Base-by-base conservation (phyloP, 2,113 vertebrate genomes). In the Mandrillus leucophaeus region DNA sequence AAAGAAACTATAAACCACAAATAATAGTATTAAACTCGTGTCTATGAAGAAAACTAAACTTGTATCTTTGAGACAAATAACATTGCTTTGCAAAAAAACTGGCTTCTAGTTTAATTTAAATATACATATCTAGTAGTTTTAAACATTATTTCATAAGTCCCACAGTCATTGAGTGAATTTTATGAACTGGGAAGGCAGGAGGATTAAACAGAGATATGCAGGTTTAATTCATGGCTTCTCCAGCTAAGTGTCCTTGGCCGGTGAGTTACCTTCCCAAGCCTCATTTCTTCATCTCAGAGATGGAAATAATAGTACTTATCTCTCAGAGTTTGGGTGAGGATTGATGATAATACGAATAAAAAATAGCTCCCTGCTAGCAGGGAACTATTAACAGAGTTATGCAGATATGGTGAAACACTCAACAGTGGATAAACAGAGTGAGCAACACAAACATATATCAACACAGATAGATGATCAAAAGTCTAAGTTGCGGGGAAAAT, bases 71-170 rank as follows among this genome's bases (percentile, higher is more conserved):
- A 94, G 50, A 84, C 35, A 66, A 95, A 81, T 90, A 92, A 61
- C 18, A n/a, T 32, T 82, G 61, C 32, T 88, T 95, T 82, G 11
- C 27, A 84, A 61, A 48, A 76, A 87, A 90, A 50, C 12, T 50
- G 73, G 32, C 3, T 55, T 93, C 72, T 81, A 59, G 64, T 79
- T 96, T 81, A 55, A 83, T 59, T 90, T 95, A 95, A 89, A 78
- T 82, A 76, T 2, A 76, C 6, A 16, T 48, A 75, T 23, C 18
- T 57, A 73, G n/a, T 95, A 45, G n/a, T 92, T 76, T 88, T 97
- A 90, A 88, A 64, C 55, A 93, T 68, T 64, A 90, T 66, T 96
- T 91, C 25, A 57, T 52, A 85, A 88, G 82, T 95, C 23, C 66
- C 59, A 52, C 9, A 55, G 27, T 27, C 52, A 88, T 82, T 82